Evolutionary conservation across 2,113 vertebrate species (phyloP).

Genomic region (Brachionichthys hirsutus): DNA sequence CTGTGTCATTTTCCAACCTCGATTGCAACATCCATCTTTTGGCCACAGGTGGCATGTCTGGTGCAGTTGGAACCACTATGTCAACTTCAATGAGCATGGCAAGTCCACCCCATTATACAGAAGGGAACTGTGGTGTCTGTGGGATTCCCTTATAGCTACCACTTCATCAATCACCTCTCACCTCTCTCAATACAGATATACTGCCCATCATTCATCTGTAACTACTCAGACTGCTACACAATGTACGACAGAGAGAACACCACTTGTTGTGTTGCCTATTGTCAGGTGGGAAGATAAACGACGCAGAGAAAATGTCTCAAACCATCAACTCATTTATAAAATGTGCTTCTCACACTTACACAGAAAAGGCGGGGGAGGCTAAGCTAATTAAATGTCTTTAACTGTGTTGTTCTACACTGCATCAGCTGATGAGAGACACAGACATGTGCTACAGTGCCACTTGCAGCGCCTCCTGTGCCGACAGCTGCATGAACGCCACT

Average conservation of each 20-base stretch:
- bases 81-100: slow-evolving; percentile 26
- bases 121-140: not conserved
- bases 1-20: not conserved
- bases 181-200: slow-evolving; percentile 49
- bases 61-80: slow-evolving; percentile 14
- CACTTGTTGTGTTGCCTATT: slow-evolving; percentile 47
- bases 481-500: slow-evolving; percentile 48
- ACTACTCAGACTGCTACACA: slow-evolving; percentile 64
- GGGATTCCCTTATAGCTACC: not conserved
- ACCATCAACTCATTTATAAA: not conserved
- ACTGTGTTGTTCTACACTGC: slow-evolving; percentile 34
- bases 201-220: slow-evolving; percentile 73
- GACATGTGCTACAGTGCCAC: slow-evolving; percentile 53
- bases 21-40: slow-evolving; percentile 8
- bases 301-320: slow-evolving; percentile 4
- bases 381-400: not conserved
- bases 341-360: not conserved
- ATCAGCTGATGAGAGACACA: slow-evolving; percentile 68
- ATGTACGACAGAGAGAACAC: slow-evolving; percentile 51
- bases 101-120: slow-evolving; percentile 22
- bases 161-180: not conserved
- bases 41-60: slow-evolving; percentile 7
- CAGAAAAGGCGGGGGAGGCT: no score
- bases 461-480: slow-evolving; percentile 31
- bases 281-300: slow-evolving; percentile 69